These are phyloP conservation scores for Perognathus longimembris DNA, from an alignment of 2,113 vertebrate species.

Conservation along the genomic window DNA sequence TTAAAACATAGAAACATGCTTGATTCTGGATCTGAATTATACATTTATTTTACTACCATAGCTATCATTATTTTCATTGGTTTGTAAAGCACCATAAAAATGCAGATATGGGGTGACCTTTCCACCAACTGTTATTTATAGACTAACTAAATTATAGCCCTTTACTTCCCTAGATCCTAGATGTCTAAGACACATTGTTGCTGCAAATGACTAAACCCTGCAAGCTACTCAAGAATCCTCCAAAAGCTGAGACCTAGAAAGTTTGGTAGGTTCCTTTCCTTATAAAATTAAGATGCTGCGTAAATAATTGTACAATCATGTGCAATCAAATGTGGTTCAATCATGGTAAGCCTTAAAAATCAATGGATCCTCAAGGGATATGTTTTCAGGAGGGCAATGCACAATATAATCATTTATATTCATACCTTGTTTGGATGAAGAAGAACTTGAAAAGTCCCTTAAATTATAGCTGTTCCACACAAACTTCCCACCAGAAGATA, in stretches of 20 bases:
- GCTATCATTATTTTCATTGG: background rate
- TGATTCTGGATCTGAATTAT: background rate
- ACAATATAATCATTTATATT: background rate
- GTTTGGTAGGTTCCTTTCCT: background rate
- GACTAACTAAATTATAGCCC: no score
- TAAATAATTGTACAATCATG: background rate
- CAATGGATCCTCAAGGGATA: no score
- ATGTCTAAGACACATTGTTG: no score
- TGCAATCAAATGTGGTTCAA: no score
- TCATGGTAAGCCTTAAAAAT: no score
- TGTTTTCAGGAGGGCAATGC: background rate
- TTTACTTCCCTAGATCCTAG: no score
- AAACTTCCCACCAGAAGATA: background rate
- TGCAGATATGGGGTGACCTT: accelerated
- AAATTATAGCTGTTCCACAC: background rate
- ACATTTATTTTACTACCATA: background rate
- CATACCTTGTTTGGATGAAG: background rate
- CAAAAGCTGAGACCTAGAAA: no score
- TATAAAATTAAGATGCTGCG: background rate
- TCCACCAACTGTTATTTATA: accelerated
- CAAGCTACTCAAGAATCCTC: no score
- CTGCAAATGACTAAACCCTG: no score
- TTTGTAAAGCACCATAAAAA: background rate
- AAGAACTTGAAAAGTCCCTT: background rate
- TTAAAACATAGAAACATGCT: background rate